Percentiles rank a stretch among this genome's conserved stretches.
Evolutionary conservation across 2,797 vertebrate species (phyloP).

Genomic region (Carduelis carduelis): DNA sequence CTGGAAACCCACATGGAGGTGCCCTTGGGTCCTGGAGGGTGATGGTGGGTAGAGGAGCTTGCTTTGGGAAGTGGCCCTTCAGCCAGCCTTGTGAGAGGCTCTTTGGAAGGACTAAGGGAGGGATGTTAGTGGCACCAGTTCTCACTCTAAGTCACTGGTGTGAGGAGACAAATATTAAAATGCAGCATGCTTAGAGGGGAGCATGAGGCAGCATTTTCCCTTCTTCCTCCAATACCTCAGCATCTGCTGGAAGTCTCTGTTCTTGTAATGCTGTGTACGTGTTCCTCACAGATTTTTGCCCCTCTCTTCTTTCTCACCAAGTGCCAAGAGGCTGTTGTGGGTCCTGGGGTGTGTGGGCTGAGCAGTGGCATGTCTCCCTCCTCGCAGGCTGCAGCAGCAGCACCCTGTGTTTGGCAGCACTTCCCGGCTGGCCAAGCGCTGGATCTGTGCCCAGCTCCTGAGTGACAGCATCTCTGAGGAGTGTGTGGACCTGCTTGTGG

Average conservation of each 20-base stretch:
- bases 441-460: conserved; percentile 90
- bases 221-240: background rate
- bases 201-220: background rate
- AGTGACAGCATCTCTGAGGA: conserved; percentile 83
- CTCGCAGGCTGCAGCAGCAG: conserved; percentile 90
- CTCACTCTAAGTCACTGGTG: background rate
- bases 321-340: background rate
- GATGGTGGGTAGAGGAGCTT: background rate
- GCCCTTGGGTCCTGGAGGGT: background rate
- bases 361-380: background rate
- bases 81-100: background rate
- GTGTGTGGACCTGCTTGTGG: conserved; percentile 88
- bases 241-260: background rate
- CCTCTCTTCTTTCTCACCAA: background rate
- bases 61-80: background rate
- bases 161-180: background rate
- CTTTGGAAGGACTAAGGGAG: fast-evolving
- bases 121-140: background rate
- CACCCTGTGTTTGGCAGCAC: conserved; percentile 84
- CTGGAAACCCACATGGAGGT: background rate
- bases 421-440: conserved; percentile 92
- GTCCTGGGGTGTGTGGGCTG: background rate
- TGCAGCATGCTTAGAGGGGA: background rate
- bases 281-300: background rate
- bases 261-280: fast-evolving